Evolutionary conservation across 2,797 vertebrate genomes (phyloP).

Genomic region (Lerista edwardsae): DNA sequence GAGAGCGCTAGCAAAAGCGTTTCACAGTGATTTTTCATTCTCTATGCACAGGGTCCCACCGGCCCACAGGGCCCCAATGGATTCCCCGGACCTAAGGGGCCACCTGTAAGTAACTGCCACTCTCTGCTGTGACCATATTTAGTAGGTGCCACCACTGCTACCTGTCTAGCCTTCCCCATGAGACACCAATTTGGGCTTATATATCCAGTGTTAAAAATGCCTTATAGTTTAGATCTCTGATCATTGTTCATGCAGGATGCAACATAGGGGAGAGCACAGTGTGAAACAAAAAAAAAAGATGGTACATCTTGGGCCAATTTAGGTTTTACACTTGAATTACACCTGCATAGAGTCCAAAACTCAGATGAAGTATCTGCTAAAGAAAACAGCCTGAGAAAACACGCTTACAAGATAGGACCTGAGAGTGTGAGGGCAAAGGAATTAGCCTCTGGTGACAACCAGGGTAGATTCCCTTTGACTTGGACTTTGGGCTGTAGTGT

Average conservation of each 20-base stretch:
- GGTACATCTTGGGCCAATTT: neutral
- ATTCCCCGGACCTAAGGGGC: slow-evolving; percentile 87
- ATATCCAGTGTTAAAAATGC: neutral
- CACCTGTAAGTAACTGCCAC: slow-evolving; percentile 82
- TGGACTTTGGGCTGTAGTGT: neutral
- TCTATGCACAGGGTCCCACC: slow-evolving; percentile 83
- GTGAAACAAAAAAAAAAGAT: neutral
- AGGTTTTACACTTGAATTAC: neutral
- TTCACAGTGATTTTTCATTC: neutral
- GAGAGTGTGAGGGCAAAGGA: neutral
- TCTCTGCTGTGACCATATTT: neutral
- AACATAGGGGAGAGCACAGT: neutral
- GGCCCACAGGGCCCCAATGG: slow-evolving; percentile 87
- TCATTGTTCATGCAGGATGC: neutral
- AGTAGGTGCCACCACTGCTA: neutral
- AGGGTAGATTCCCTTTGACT: neutral
- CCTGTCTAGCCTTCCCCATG: neutral
- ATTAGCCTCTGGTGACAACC: neutral
- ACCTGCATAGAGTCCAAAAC: neutral
- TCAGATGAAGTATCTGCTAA: neutral
- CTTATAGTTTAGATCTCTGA: neutral
- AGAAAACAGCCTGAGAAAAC: neutral
- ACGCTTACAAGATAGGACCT: neutral
- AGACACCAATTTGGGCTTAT: neutral
- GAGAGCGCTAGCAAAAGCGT: neutral